A percentile compares a stretch with the other conserved stretches of the same genome.
Conservation (phyloP, 2,888 invertebrate genomes). For the Agrenia bidenticulata region DNA sequence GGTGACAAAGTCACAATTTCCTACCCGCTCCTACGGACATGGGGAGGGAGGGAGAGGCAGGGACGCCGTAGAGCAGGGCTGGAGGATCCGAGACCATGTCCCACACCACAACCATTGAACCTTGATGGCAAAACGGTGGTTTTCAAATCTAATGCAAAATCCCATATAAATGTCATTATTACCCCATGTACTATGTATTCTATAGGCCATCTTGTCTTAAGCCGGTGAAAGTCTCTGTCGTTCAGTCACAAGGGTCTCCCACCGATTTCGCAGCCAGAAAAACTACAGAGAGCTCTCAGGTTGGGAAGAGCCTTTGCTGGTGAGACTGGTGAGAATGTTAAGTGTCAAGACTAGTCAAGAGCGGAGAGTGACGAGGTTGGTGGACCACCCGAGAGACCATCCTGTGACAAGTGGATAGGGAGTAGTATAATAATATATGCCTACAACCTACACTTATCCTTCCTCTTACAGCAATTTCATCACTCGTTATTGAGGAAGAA, state of each 20-base stretch:
- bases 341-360: background rate
- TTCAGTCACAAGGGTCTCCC: background rate
- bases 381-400: background rate
- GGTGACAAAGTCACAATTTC: slow-evolving; percentile 21
- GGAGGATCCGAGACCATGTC: background rate
- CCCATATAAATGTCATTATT: slow-evolving; percentile 12
- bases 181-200: slow-evolving; percentile 4
- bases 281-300: too few species aligned
- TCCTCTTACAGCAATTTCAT: slow-evolving; percentile 52
- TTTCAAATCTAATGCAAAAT: background rate
- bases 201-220: slow-evolving; percentile 10
- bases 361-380: background rate
- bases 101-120: background rate
- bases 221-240: slow-evolving; percentile 1
- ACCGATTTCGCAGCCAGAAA: too few species aligned
- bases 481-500: slow-evolving; percentile 53
- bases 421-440: too few species aligned
- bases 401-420: slow-evolving; percentile 2
- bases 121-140: background rate
- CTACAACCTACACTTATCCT: slow-evolving; percentile 23
- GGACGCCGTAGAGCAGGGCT: background rate
- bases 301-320: too few species aligned
- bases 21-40: background rate
- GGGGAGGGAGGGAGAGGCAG: background rate
- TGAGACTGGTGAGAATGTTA: background rate